Base-by-base conservation (phyloP, 2,113 vertebrate species). In the Rissa tridactyla region DNA sequence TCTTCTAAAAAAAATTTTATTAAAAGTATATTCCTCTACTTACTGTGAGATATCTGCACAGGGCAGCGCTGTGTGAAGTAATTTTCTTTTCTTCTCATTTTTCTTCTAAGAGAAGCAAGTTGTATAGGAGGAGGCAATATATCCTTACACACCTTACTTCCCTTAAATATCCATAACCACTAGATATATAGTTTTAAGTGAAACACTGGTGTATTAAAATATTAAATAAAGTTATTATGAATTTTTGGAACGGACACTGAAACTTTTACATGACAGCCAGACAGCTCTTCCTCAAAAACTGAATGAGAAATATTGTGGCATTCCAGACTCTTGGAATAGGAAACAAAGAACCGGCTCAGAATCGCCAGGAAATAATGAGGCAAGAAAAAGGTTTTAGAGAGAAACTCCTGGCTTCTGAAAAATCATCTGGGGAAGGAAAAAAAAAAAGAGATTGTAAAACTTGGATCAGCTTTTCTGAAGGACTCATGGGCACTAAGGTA, bases 321-420 rank as follows among this genome's bases (percentile, higher is more conserved):
- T 96, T 93, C 82, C 86, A 94, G 80, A 69, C 15, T 84, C 64
- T 36, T 84, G 89, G 84, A 96, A 68, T 15, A 84, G 61, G 75
- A 95, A 91, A 82, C 65, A 93, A 86, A 93, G 83, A 86, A 68
- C 16, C 0, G 0, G 30, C 57, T 88, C 51, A 72, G 70, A 86
- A 82, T 54, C 4, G 13, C 84, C 87, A 94, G 90, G 91, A 96
- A 96, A 93, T 86, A 82, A 61, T 49, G 76, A 96, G 44, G 49
- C 76, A 91, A 92, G 54, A 87, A 86, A 34, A 46, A 75, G 54
- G 86, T 86, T 86, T 88, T 55, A 84, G n/a, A 90, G 46, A 79
- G 42, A 83, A 77, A 84, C 13, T 86, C 29, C 32, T 88, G 60
- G 76, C 71, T 95, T 90, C 55, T 86, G n/a, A 92, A 93, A 95